Conservation (phyloP, 2,888 invertebrate species). For the Stomorhina lunata region DNA sequence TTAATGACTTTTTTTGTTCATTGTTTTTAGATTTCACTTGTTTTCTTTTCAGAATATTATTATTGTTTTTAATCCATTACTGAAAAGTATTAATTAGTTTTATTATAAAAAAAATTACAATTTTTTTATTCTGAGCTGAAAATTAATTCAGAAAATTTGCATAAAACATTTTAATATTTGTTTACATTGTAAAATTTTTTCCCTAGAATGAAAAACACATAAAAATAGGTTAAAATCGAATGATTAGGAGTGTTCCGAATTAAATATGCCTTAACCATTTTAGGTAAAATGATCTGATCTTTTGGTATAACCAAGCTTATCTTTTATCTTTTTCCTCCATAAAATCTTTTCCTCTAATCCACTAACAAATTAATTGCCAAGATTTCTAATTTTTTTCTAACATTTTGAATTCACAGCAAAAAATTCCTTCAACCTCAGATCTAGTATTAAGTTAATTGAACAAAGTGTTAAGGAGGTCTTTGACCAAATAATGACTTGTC, state of each 20-base stretch:
- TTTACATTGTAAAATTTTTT: neutral
- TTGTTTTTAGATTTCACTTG: neutral
- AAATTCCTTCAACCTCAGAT: slow-evolving; percentile 6
- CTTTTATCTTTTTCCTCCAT: too few relatives aligned
- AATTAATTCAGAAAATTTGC: slow-evolving; percentile 24
- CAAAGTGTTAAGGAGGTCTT: slow-evolving; percentile 58
- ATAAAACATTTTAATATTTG: slow-evolving; percentile 34
- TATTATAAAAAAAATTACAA: neutral
- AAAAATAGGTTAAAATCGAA: neutral
- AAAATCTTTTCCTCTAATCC: too few relatives aligned
- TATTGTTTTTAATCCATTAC: slow-evolving; percentile 15
- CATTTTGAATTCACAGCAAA: too few relatives aligned
- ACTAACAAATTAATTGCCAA: too few relatives aligned
- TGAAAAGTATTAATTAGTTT: slow-evolving; percentile 20
- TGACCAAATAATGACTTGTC: slow-evolving; percentile 55
- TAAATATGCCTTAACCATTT: too few relatives aligned
- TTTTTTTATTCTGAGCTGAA: neutral
- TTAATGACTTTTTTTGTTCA: neutral
- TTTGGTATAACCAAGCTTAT: too few relatives aligned
- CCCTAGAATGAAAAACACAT: neutral
- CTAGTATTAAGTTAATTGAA: slow-evolving; percentile 52
- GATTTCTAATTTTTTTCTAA: too few relatives aligned
- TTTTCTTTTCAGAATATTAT: neutral
- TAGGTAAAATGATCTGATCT: too few relatives aligned
- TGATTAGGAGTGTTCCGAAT: too few relatives aligned